Evolutionary conservation across 2,113 vertebrate species (phyloP).

Genomic region (Lophura nycthemera): DNA sequence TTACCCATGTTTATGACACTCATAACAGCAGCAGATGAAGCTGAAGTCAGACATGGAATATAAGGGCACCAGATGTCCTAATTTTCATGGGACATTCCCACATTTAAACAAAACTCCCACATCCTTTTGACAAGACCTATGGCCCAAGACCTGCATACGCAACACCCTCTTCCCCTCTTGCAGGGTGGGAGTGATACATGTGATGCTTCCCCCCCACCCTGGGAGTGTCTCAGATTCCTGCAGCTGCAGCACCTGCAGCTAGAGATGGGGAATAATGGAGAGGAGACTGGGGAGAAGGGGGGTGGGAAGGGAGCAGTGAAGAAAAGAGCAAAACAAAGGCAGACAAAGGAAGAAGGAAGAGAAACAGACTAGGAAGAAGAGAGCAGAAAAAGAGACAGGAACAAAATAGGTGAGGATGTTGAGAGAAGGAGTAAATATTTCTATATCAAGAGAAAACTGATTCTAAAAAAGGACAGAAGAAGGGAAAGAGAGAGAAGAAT

Average conservation of each 20-base stretch:
- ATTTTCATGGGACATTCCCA: conserved; percentile 64
- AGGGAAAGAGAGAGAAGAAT: not conserved
- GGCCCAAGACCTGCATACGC: conserved; percentile 13
- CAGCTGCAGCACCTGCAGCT: conserved; percentile 45
- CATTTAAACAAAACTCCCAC: conserved; percentile 47
- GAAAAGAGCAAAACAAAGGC: not conserved
- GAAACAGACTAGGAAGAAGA: not conserved
- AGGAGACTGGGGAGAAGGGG: not conserved
- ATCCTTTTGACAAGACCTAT: conserved; percentile 54
- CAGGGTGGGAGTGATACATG: not conserved
- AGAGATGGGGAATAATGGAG: not conserved
- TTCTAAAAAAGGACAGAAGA: not conserved
- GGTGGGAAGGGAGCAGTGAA: fast-evolving
- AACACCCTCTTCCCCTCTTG: not conserved
- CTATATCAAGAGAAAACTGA: not conserved
- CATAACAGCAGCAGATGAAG: conserved; percentile 39
- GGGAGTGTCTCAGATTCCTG: not conserved
- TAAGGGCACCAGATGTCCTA: conserved; percentile 63
- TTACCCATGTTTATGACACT: conserved; percentile 47
- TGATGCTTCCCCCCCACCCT: not conserved
- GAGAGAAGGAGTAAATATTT: not conserved
- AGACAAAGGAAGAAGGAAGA: not conserved
- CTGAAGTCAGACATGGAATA: not conserved
- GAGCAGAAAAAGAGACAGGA: not conserved
- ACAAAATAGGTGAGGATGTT: not conserved